Evolutionary conservation across 2,797 vertebrate genomes (phyloP).

Genomic region (Cercopithecus mitis): DNA sequence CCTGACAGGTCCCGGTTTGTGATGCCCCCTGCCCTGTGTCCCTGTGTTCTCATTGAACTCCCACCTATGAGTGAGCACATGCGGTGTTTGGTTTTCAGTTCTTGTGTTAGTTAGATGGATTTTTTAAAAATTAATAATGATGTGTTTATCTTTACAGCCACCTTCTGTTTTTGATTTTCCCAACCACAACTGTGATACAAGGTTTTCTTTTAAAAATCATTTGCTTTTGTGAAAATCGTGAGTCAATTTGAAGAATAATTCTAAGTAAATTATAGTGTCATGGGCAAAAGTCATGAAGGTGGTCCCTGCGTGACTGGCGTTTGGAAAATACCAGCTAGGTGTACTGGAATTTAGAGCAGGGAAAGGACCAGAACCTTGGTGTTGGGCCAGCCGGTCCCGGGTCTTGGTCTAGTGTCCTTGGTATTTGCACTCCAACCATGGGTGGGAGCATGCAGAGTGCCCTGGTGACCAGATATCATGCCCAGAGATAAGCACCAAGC

Average conservation of each 20-base stretch:
- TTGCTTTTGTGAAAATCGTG: neutral
- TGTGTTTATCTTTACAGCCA: neutral
- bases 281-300: neutral
- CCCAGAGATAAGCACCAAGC: rapidly evolving
- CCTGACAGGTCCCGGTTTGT: too few species aligned
- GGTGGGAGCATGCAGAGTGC: rapidly evolving
- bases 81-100: too few species aligned
- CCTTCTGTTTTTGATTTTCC: neutral
- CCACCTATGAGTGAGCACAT: too few species aligned
- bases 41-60: too few species aligned
- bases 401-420: neutral
- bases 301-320: rapidly evolving
- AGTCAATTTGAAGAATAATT: neutral
- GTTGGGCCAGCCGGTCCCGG: rapidly evolving
- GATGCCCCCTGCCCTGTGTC: too few species aligned
- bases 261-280: rapidly evolving
- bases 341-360: neutral
- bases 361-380: neutral
- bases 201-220: neutral
- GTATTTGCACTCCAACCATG: rapidly evolving
- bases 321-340: neutral
- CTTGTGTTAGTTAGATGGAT: too few species aligned
- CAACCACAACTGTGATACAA: too few species aligned
- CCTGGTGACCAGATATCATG: rapidly evolving
- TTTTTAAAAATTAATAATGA: neutral